phyloP scores from a whole-genome alignment of 1,140 invertebrate genomes.

The Drosophila cardini region DNA sequence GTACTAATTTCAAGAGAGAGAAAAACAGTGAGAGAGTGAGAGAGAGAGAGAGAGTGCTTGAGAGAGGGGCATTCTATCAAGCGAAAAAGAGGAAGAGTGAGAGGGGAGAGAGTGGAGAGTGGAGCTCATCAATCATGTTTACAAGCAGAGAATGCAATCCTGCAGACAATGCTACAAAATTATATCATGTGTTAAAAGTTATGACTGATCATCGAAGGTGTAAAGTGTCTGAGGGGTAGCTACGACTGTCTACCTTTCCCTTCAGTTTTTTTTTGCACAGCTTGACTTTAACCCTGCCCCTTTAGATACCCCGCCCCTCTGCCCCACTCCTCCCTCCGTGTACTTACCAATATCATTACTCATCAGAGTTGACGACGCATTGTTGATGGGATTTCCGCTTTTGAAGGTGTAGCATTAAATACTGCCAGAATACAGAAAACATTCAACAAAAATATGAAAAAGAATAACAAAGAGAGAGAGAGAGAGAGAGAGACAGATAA shows the following conservation, averaged over 20 bases:
- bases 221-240: conserved; percentile 72
- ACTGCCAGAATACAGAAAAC: conserved; percentile 16
- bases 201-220: conserved; percentile 81
- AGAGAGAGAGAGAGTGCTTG: background rate
- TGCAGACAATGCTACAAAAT: conserved; percentile 76
- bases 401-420: conserved; percentile 51
- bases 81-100: background rate
- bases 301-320: background rate
- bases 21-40: background rate
- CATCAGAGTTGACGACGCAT: conserved; percentile 63
- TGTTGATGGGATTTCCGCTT: conserved; percentile 75
- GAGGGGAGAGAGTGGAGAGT: background rate
- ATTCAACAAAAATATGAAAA: conserved; percentile 10
- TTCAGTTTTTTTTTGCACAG: conserved; percentile 68
- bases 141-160: conserved; percentile 52
- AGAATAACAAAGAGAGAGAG: background rate
- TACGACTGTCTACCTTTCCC: conserved; percentile 28
- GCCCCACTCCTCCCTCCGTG: background rate
- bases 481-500: conserved; percentile 8
- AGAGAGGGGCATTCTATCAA: conserved; percentile 1
- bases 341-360: conserved; percentile 74
- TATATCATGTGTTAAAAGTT: conserved; percentile 84
- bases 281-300: conserved; percentile 55
- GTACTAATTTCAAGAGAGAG: conserved; percentile 64
- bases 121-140: conserved; percentile 74